Base-by-base conservation (phyloP, 2,113 vertebrate genomes). In the Nesogale talazaci region DNA sequence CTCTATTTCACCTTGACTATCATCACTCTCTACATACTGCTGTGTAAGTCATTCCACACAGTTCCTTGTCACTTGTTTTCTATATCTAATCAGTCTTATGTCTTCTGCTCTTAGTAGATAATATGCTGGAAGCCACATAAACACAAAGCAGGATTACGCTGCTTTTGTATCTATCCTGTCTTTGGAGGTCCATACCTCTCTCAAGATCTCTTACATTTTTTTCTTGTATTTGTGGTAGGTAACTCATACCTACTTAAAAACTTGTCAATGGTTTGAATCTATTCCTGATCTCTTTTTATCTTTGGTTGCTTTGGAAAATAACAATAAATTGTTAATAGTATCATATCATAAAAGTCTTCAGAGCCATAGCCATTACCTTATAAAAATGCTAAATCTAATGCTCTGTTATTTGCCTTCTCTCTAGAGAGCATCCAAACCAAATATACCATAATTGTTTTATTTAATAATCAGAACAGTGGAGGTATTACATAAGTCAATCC, bases 331-430 rank as follows among this genome's bases (percentile, higher is more conserved):
- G 11, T 22, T 16, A 88, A 0, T 1, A 31, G 4, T 29, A 42
- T 61, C 36, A 76, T 72, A 83, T 36, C 88, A 52, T 1, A 57
- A 14, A 88, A 40, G 31, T 76, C 40, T 56, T 12, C 8, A 42
- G 61, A 31, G 10, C n/a, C 34, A 42, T 9, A 67, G 22, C n/a
- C 34, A 2, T 10, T 74, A 27, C 36, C 22, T 87, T 69, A 69
- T 2, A 36, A 56, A 92, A 61, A 84, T 59, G 1, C 4, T 61
- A 46, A 23, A 91, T 92, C 36, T 80, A 16, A 65, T 74, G 8
- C 61, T 84, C 12, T 74, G 4, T 38, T 81, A 78, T 91, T 95
- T 92, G 61, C 17, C 56, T 56, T 42, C 81, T 91, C 34, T 17
- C 46, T 46, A 14, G 57, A 3, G 36, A 83, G 67, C 52, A 23